Conservation (phyloP, 2,888 invertebrate genomes). For the Sycophila texana region DNA sequence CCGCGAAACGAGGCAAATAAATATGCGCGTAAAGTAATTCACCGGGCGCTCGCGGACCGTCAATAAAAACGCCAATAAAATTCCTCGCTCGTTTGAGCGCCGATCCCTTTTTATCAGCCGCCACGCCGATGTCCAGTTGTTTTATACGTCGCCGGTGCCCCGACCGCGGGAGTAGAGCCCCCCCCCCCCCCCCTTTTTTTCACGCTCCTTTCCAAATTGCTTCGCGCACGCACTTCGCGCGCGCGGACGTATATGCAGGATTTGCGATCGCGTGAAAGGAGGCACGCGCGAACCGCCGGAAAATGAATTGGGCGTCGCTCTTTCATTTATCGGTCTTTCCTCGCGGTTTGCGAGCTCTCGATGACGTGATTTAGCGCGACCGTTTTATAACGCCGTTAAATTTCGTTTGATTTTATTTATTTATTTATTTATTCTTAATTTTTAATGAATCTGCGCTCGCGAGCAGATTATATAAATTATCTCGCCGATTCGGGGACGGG, state of each 20-base stretch:
- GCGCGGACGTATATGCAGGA: neutral
- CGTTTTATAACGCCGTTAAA: conserved; percentile 15
- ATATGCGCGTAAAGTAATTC: conserved; percentile 1
- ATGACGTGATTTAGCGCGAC: conserved; percentile 17
- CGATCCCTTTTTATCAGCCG: neutral
- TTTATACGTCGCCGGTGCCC: no score
- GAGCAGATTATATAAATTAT: no score
- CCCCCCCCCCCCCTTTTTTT: neutral
- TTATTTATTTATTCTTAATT: no score
- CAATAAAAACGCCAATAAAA: conserved; percentile 27
- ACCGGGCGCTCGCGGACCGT: neutral
- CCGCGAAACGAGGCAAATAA: neutral
- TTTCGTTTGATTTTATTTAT: neutral
- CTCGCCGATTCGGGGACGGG: no score
- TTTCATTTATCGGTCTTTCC: conserved; percentile 42
- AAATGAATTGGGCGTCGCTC: conserved; percentile 25
- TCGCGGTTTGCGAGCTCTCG: neutral
- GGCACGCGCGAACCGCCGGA: neutral
- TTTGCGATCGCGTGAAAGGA: conserved; percentile 5
- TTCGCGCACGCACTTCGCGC: conserved; percentile 13
- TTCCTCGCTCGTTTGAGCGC: neutral
- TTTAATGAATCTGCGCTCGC: no score
- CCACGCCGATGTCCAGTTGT: no score
- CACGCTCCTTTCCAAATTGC: conserved; percentile 23
- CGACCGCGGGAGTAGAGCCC: no score